Percentiles rank a stretch among this genome's conserved stretches.
Evolutionary conservation across 2,797 vertebrate species (phyloP).

Genomic region (Argentina silus): DNA sequence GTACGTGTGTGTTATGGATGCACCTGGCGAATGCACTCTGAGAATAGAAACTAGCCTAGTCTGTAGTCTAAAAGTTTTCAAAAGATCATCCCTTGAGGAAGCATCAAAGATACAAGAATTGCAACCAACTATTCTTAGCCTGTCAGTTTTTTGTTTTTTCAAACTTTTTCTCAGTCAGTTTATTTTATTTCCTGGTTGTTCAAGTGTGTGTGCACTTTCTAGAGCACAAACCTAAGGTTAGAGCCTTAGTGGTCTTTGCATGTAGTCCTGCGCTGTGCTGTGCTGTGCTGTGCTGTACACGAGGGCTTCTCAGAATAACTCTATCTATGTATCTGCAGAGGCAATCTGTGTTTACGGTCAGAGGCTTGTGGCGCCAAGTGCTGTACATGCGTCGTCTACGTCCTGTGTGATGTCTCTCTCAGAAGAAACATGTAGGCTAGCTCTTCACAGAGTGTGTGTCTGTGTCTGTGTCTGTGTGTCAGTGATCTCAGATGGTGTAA

Average conservation of each 20-base stretch:
- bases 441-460: background rate
- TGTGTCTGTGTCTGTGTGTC: too few relatives aligned
- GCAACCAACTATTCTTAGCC: background rate
- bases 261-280: background rate
- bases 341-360: background rate
- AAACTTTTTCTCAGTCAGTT: too few relatives aligned
- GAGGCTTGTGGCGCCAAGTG: background rate
- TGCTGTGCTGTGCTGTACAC: background rate
- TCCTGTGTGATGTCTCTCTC: background rate
- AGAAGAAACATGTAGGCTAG: background rate
- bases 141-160: background rate
- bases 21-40: too few relatives aligned
- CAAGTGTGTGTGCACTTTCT: too few relatives aligned
- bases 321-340: background rate
- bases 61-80: too few relatives aligned
- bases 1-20: background rate
- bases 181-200: too few relatives aligned
- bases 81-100: background rate
- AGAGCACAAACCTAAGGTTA: too few relatives aligned
- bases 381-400: background rate
- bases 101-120: background rate
- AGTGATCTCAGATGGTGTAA: too few relatives aligned
- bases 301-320: background rate
- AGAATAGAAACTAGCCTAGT: too few relatives aligned
- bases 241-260: too few relatives aligned